Evolutionary conservation across 2,113 vertebrate genomes (phyloP).

Genomic region (Pelmatolapia mariae): DNA sequence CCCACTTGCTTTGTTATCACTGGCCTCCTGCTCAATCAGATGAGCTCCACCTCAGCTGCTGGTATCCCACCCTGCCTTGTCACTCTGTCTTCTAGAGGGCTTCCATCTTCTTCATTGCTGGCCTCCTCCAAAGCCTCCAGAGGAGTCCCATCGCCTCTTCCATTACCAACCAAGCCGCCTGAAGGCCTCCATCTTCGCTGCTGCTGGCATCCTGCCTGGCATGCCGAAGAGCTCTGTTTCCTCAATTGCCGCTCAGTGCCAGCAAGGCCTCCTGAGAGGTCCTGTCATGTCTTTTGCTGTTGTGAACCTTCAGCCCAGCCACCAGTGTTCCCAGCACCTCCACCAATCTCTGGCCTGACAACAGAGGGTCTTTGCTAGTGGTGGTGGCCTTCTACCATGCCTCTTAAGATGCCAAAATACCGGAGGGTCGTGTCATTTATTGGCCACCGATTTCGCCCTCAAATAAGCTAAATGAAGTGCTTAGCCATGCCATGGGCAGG

Average conservation of each 20-base stretch:
- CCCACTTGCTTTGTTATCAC: not conserved
- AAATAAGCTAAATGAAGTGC: not conserved
- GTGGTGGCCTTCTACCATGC: not conserved
- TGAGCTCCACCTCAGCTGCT: not conserved
- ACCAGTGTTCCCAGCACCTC: not conserved
- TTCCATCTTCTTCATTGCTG: not conserved
- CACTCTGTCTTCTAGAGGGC: not conserved
- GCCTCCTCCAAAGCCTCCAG: not conserved
- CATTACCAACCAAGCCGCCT: not conserved
- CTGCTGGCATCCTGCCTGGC: not conserved
- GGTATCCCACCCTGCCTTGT: not conserved
- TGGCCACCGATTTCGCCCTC: not conserved
- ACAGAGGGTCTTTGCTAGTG: not conserved
- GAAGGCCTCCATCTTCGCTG: not conserved
- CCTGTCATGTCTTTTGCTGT: not conserved
- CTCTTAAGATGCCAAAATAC: not conserved
- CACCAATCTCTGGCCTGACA: not conserved
- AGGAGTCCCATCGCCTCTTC: not conserved
- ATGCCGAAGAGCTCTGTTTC: not conserved
- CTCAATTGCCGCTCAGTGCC: not conserved
- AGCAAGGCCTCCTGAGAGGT: not conserved
- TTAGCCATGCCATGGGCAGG: not conserved
- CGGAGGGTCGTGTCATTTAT: not conserved
- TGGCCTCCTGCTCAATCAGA: not conserved
- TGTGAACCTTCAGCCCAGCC: not conserved